Base-by-base conservation (phyloP, 2,797 vertebrate species). In the Orestias chungarensis region DNA sequence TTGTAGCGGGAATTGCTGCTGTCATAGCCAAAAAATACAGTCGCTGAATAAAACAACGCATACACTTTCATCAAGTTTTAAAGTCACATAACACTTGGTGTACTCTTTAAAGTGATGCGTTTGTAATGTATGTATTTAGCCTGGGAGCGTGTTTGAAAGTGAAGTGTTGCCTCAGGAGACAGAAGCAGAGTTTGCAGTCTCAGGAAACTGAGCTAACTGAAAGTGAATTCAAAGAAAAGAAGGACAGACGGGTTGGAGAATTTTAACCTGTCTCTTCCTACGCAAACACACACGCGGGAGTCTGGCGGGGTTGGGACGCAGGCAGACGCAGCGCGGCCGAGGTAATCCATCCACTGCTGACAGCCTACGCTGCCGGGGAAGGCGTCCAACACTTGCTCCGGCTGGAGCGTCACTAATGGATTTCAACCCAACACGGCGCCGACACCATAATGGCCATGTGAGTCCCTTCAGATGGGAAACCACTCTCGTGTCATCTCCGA, bases 311-410 rank as follows among this genome's bases (percentile, higher is more conserved):
- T 75, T 67, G 68, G 70, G 70, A 79, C 82, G 82, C 70, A 54
- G 12, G 74, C 81, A 86, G 78, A 89, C 86, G 78, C 80, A 54
- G 79, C 33, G 71, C 49, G 71, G 68, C 46, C 78, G 82, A 62
- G 78, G 89, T 91, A 87, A 93, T 92, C 86, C 31, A 81, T 93
- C 92, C 91, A 91, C 71, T 71, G 2, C 57, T 91, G 91, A 92
- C 92, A 92, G 82, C 80, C 66, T 11, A 44, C 46, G 40, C 72
- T 77, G 72, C 80, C 40, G 82, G 87, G 84, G 83, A 78, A 42
- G 73, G 64, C 57, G 50, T 76, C 57, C 78, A 75, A 64, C 79
- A 74, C 69, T 71, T 62, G 75, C 72, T 12, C 35, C 20, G 64
- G 68, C 57, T 46, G 76, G 69, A 71, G 82, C 71, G 68, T 89